phyloP scores from a whole-genome alignment of 92 coral and sea anemone genomes.

The Parazoanthus atlanticus region DNA sequence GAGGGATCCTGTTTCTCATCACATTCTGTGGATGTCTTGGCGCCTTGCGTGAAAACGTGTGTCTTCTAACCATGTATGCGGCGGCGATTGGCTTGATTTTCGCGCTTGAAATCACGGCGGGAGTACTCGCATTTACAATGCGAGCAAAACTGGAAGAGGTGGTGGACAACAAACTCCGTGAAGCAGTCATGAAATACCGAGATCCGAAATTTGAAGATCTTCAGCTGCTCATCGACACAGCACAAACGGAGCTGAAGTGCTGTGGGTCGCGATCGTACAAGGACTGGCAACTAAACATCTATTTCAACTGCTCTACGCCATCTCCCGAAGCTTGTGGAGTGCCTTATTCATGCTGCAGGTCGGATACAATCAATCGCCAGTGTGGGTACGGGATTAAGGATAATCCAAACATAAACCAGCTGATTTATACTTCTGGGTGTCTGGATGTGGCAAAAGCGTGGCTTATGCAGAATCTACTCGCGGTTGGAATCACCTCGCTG shows the following conservation, averaged over 20 bases:
- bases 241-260: slow-evolving; percentile 78
- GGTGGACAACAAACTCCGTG: slow-evolving; percentile 76
- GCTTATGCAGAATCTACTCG: slow-evolving; percentile 58
- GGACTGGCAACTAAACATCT: slow-evolving; percentile 85
- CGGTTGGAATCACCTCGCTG: slow-evolving; percentile 55
- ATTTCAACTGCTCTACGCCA: slow-evolving; percentile 81
- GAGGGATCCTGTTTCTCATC: slow-evolving; percentile 73
- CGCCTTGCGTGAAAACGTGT: slow-evolving; percentile 89
- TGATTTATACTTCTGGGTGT: slow-evolving; percentile 74
- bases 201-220: slow-evolving; percentile 77
- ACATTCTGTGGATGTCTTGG: slow-evolving; percentile 94
- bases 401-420: slow-evolving; percentile 8
- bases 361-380: slow-evolving; percentile 72
- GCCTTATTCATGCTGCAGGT: slow-evolving; percentile 85
- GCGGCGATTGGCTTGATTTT: slow-evolving; percentile 62
- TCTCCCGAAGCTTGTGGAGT: slow-evolving; percentile 77
- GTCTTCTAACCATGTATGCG: slow-evolving; percentile 69
- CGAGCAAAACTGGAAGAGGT: slow-evolving; percentile 62
- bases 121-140: slow-evolving; percentile 63
- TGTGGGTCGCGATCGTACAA: slow-evolving; percentile 76
- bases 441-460: slow-evolving; percentile 65
- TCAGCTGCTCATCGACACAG: slow-evolving; percentile 81
- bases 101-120: slow-evolving; percentile 60
- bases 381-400: slow-evolving; percentile 74
- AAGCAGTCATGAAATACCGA: slow-evolving; percentile 82